phyloP scores from a whole-genome alignment of 2,797 vertebrate genomes.

The Melopsittacus undulatus region DNA sequence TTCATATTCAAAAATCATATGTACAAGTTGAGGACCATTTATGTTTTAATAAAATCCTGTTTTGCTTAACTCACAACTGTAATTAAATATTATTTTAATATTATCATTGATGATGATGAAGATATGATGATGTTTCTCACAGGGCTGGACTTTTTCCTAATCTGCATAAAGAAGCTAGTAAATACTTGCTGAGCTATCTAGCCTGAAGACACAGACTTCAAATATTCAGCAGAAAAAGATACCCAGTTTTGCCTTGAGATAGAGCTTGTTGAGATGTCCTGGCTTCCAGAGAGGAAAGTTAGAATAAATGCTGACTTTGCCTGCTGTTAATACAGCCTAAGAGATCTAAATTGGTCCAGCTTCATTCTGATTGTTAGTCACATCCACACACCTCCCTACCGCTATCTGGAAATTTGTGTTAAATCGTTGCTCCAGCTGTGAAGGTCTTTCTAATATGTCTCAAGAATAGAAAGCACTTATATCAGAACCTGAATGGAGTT shows the following conservation, averaged over 20 bases:
- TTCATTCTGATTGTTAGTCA: not conserved
- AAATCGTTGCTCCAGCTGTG: not conserved
- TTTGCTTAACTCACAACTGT: not conserved
- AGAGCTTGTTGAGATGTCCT: not conserved
- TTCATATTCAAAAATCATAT: not conserved
- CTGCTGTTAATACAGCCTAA: not conserved
- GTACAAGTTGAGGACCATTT: not conserved
- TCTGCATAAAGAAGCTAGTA: not conserved
- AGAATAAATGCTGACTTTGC: not conserved
- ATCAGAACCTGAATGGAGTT: not conserved
- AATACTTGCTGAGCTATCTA: not conserved
- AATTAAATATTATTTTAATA: not conserved
- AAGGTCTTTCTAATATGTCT: not conserved
- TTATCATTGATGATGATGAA: not conserved
- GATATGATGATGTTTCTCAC: not conserved
- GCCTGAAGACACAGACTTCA: not conserved
- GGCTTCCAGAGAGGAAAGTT: not conserved
- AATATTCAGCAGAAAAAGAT: not conserved
- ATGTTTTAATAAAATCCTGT: not conserved
- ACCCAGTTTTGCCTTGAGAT: not conserved
- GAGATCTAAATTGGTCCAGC: fast-evolving
- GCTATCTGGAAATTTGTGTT: not conserved
- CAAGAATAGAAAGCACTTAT: not conserved
- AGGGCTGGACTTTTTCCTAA: not conserved
- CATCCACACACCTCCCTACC: not conserved